Conservation (phyloP, 1,140 invertebrate genomes). For the Sitophilus oryzae region DNA sequence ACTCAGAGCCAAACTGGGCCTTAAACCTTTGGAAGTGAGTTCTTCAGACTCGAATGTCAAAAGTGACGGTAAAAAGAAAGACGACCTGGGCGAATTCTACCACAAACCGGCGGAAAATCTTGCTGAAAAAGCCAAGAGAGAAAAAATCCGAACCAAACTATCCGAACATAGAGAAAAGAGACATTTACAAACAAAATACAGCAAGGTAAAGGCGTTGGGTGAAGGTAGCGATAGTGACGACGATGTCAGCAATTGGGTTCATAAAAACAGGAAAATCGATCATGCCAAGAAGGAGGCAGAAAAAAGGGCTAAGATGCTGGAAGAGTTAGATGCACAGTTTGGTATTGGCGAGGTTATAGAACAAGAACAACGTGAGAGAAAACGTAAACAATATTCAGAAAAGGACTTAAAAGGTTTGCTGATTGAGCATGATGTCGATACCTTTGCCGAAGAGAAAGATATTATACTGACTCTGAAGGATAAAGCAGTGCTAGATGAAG, state of each 20-base stretch:
- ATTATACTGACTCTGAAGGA: conserved; percentile 93
- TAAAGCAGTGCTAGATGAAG: conserved; percentile 81
- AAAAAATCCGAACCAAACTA: conserved; percentile 80
- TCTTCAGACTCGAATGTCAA: conserved; percentile 39
- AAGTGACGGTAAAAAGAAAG: conserved; percentile 56
- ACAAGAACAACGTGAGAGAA: conserved; percentile 63
- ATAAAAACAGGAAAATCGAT: conserved; percentile 68
- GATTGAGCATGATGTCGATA: conserved; percentile 79
- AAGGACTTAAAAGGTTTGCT: conserved; percentile 74
- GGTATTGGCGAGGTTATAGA: conserved; percentile 79
- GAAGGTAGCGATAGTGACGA: conserved; percentile 65
- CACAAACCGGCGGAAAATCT: conserved; percentile 88
- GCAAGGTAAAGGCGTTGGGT: conserved; percentile 61
- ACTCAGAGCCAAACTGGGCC: conserved; percentile 83
- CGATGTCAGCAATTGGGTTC: conserved; percentile 72
- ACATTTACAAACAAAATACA: conserved; percentile 66
- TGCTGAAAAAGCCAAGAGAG: conserved; percentile 64
- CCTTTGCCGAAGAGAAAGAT: conserved; percentile 76
- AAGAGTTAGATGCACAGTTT: conserved; percentile 94
- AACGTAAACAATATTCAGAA: conserved; percentile 58
- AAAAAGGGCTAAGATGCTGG: conserved; percentile 83
- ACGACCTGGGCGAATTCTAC: conserved; percentile 84
- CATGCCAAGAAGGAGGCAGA: conserved; percentile 82
- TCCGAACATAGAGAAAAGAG: conserved; percentile 72
- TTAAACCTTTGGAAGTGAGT: conserved; percentile 83